phyloP scores from a whole-genome alignment of 1,140 invertebrate species.

The Rhyacophila brunnea region DNA sequence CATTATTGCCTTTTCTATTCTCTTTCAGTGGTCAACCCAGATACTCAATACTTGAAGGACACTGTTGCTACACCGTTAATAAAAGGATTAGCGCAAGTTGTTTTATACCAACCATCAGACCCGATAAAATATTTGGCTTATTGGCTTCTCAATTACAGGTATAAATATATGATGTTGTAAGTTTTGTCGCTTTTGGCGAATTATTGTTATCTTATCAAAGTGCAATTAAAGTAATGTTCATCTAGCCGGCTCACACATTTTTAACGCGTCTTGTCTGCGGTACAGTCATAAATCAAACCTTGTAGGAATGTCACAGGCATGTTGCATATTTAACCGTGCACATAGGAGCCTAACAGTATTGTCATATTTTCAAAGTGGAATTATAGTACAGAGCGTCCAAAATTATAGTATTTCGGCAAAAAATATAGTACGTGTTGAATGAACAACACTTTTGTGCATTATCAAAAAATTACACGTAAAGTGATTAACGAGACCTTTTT shows the following conservation, averaged over 20 bases:
- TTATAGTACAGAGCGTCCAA: too few relatives aligned
- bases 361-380: too few relatives aligned
- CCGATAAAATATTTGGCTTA: conserved; percentile 19
- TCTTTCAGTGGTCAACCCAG: not conserved
- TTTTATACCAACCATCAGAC: conserved; percentile 19
- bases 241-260: not conserved
- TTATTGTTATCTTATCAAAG: not conserved
- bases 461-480: too few relatives aligned
- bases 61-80: conserved; percentile 10
- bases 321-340: too few relatives aligned
- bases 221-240: not conserved
- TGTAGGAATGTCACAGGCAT: too few relatives aligned
- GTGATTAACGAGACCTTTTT: too few relatives aligned
- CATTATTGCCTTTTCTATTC: not conserved
- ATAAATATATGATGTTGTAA: not conserved
- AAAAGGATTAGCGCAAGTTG: conserved; percentile 11
- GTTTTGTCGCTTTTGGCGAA: too few relatives aligned
- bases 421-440: too few relatives aligned
- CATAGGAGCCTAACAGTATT: not conserved
- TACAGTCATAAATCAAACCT: too few relatives aligned
- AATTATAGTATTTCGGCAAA: too few relatives aligned
- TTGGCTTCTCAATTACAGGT: conserved; percentile 19
- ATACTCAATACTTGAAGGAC: conserved; percentile 11
- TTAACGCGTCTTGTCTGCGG: not conserved
- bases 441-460: too few relatives aligned